Conservation (phyloP, 2,797 vertebrate genomes). For the Adelosebastes latens region DNA sequence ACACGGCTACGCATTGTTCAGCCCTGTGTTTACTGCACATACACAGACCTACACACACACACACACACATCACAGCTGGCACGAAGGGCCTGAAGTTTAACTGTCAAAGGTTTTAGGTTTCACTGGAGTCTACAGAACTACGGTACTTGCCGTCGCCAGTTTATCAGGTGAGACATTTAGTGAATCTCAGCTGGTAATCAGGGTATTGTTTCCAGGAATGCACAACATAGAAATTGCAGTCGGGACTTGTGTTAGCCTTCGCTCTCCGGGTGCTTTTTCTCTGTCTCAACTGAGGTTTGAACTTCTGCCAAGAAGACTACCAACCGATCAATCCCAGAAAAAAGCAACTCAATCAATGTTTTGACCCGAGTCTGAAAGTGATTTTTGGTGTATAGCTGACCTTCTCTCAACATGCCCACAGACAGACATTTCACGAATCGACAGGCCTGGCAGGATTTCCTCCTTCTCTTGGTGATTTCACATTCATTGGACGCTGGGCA, state of each 20-base stretch:
- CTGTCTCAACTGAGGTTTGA: constrained; percentile 10
- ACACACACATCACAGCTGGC: constrained; percentile 38
- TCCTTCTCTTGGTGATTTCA: constrained; percentile 97
- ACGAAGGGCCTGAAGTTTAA: constrained; percentile 51
- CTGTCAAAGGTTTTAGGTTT: constrained; percentile 69
- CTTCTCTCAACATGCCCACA: constrained; percentile 99
- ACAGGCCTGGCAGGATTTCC: constrained; percentile 98
- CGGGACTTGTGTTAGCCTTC: not conserved
- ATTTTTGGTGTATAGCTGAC: constrained; percentile 80
- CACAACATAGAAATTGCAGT: constrained; percentile 16
- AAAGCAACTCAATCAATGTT: constrained; percentile 27
- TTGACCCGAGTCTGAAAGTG: constrained; percentile 9
- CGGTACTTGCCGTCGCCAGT: constrained; percentile 13
- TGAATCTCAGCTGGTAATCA: constrained; percentile 31
- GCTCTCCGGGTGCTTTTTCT: not conserved
- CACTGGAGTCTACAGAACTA: constrained; percentile 43
- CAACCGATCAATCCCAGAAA: constrained; percentile 12
- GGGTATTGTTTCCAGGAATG: constrained; percentile 48
- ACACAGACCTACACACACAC: constrained; percentile 26
- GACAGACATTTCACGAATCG: constrained; percentile 98
- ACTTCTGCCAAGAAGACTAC: constrained; percentile 10
- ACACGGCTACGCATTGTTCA: constrained; percentile 54
- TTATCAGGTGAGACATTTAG: constrained; percentile 36
- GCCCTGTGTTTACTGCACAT: constrained; percentile 54
- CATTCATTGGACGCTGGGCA: constrained; percentile 97